These are phyloP conservation scores for Auanema freiburgensis DNA, from an alignment of 2,888 invertebrate species.

Conservation along the genomic window DNA sequence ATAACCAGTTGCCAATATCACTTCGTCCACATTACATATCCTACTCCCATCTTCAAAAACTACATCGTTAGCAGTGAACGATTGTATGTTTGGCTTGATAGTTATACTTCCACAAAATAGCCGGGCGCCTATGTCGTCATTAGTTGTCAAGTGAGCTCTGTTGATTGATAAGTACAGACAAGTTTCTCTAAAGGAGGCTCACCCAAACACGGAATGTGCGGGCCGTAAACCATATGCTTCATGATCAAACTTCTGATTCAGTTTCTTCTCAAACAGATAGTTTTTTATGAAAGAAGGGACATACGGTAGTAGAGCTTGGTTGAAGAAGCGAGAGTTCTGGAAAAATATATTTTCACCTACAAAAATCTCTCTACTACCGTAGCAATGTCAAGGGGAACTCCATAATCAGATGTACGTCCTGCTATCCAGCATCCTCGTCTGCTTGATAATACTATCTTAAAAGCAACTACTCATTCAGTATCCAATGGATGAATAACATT, in stretches of 20 bases:
- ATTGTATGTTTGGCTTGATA: conserved; percentile 46
- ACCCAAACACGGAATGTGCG: conserved; percentile 57
- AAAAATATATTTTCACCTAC: background rate
- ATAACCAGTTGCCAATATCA: conserved; percentile 46
- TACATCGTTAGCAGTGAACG: conserved; percentile 42
- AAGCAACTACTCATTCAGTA: background rate
- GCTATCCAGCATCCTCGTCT: conserved; percentile 69
- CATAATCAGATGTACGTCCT: conserved; percentile 65
- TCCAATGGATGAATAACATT: conserved; percentile 9
- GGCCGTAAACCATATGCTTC: conserved; percentile 66
- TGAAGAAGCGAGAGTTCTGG: conserved; percentile 19
- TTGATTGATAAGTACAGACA: conserved; percentile 4
- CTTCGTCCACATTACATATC: conserved; percentile 40
- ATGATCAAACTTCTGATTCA: conserved; percentile 59
- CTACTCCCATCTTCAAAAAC: conserved; percentile 49
- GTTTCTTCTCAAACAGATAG: conserved; percentile 26
- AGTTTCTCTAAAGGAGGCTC: background rate
- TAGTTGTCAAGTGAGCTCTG: conserved; percentile 61
- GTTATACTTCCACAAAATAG: conserved; percentile 63
- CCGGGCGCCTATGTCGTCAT: conserved; percentile 67
- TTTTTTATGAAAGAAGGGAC: conserved; percentile 22
- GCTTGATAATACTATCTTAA: conserved; percentile 67
- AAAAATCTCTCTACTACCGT: conserved; percentile 5
- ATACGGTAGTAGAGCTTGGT: conserved; percentile 10
- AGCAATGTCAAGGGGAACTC: conserved; percentile 41